Evolutionary conservation across 2,888 invertebrate species (phyloP), one percentile per base, ranked within the genome.

Genomic region (Rhagonycha lutea): DNA sequence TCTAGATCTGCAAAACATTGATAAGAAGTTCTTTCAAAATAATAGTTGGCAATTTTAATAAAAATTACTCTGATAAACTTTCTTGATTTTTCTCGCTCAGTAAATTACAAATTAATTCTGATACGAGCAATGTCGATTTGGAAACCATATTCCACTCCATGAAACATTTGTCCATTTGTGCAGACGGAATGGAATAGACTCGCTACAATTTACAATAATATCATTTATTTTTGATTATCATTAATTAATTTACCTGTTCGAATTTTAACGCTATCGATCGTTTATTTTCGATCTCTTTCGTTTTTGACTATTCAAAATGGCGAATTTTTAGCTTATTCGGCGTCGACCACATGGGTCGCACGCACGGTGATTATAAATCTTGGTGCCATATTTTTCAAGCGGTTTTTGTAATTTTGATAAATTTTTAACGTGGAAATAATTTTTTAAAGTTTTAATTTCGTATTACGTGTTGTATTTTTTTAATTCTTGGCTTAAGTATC

Each of bases 261-360:
- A 60, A 60, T n/a, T 26, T 69, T 11, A 61, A n/a, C 69, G 24
- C 9, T n/a, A 60, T 60, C 10, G 32, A 23, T 60, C 60, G 61
- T 69, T 26, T 14, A 18, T 60, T 69, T 47, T 47, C 47, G 47
- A 47, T n/a, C 47, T n/a, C n/a, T 12, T 47, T 18, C 14, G 32
- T 14, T 60, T 47, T 32, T 47, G 69, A 23, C 26, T 72, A 70
- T 67, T 62, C 79, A 87, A 87, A 81, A 87, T 87, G 87, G 87
- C 87, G 83, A 85, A 80, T 83, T 71, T 10, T 61, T 71, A 79
- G 80, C 84, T 85, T 84, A 86, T 85, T 87, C 83, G 84, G 88
- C 87, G 88, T 86, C 87, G 88, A 85, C 88, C 88, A 86, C 88
- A 88, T 88, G 87, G 88, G 87, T 88, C 88, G 88, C 84, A 86